A percentile compares a stretch with the other conserved stretches of the same genome.
These are phyloP conservation scores for Clivina fossor DNA, from an alignment of 2,888 invertebrate species.

Conservation along the genomic window DNA sequence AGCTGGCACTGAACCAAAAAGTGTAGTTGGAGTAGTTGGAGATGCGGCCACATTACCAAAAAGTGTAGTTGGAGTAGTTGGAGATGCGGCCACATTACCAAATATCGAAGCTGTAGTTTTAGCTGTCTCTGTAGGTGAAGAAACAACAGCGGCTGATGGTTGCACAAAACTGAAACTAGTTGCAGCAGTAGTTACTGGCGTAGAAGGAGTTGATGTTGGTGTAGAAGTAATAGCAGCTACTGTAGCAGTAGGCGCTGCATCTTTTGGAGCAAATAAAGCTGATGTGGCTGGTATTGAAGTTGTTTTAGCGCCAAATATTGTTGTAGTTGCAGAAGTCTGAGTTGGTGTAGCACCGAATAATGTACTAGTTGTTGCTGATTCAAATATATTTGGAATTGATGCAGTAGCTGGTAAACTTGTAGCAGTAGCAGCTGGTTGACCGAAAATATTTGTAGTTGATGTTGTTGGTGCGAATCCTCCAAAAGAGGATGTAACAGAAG, in stretches of 20 bases:
- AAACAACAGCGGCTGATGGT: conserved; percentile 25
- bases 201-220: conserved; percentile 30
- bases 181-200: conserved; percentile 15
- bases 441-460: conserved; percentile 37
- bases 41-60: conserved; percentile 47
- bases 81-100: conserved; percentile 27
- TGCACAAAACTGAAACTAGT: conserved; percentile 30
- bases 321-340: conserved; percentile 19
- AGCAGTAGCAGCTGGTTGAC: conserved; percentile 35
- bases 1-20: conserved; percentile 20
- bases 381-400: conserved; percentile 14
- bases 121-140: conserved; percentile 37
- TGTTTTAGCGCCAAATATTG: conserved; percentile 8
- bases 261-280: background rate
- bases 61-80: conserved; percentile 27
- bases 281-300: conserved; percentile 21
- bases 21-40: conserved; percentile 35
- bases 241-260: conserved; percentile 5
- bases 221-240: conserved; percentile 22
- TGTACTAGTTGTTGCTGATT: conserved; percentile 3
- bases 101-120: no score
- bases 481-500: conserved; percentile 38
- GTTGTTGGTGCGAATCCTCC: conserved; percentile 23
- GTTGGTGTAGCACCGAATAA: conserved; percentile 11
- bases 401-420: conserved; percentile 39